A percentile compares a stretch with the other conserved stretches of the same genome.
Evolutionary conservation across 2,797 vertebrate species (phyloP).

Genomic region (Aeoliscus strigatus): DNA sequence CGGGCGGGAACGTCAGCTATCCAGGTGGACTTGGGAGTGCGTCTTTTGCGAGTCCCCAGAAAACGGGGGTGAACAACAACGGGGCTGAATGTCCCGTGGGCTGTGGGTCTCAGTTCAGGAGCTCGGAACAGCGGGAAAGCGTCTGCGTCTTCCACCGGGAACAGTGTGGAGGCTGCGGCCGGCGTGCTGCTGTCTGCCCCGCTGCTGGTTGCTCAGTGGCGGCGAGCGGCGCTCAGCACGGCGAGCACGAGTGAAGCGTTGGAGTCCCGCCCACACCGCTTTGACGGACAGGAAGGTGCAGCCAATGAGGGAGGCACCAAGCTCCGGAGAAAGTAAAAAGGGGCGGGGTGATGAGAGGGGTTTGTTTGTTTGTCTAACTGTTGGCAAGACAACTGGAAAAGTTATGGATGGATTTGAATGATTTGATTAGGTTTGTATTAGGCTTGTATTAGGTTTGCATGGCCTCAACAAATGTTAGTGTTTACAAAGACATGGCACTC

Average conservation of each 20-base stretch:
- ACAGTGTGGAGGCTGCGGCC: constrained; percentile 20
- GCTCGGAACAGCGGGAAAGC: constrained; percentile 4
- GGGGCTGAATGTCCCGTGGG: constrained; percentile 32
- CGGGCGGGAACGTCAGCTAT: constrained; percentile 47
- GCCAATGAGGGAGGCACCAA: constrained; percentile 36
- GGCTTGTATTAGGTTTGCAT: too few relatives aligned
- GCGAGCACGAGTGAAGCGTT: constrained; percentile 62
- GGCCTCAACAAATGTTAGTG: too few relatives aligned
- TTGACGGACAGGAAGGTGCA: constrained; percentile 44
- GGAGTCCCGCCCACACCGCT: constrained; percentile 59
- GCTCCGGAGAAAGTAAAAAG: too few relatives aligned
- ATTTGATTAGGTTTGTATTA: too few relatives aligned
- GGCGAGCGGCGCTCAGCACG: constrained; percentile 44
- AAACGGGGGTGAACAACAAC: constrained; percentile 9
- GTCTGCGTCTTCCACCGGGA: constrained; percentile 27
- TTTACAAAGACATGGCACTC: too few relatives aligned
- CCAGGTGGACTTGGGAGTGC: constrained; percentile 53
- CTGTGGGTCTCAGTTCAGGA: constrained; percentile 26
- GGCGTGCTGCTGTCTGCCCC: constrained; percentile 35
- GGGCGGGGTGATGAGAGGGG: too few relatives aligned
- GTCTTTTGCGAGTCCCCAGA: constrained; percentile 30
- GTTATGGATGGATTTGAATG: too few relatives aligned
- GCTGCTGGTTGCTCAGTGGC: constrained; percentile 49
- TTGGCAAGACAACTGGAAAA: too few relatives aligned
- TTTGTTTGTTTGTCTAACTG: too few relatives aligned